Conservation (phyloP, 2,113 vertebrate genomes). For the Euleptes europaea region DNA sequence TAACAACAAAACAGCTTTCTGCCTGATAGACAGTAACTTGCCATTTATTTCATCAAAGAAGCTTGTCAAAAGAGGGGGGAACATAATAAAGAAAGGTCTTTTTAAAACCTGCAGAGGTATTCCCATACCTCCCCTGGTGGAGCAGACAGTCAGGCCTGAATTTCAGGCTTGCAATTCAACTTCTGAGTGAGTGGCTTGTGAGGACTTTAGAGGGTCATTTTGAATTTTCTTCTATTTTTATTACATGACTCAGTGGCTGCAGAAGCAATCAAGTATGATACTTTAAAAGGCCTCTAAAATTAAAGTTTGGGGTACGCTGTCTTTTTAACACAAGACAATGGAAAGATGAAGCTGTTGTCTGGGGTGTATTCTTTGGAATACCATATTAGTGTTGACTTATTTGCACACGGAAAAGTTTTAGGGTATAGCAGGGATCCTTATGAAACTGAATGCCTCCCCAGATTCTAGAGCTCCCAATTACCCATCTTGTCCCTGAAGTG, state of each 20-base stretch:
- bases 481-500: too few relatives aligned
- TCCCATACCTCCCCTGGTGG: background rate
- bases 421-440: too few relatives aligned
- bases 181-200: background rate
- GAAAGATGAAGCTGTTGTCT: background rate
- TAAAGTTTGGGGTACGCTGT: background rate
- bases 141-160: background rate
- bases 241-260: background rate
- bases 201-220: background rate
- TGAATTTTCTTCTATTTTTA: background rate
- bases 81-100: background rate
- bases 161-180: background rate
- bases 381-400: too few relatives aligned
- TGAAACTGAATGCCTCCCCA: too few relatives aligned
- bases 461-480: too few relatives aligned
- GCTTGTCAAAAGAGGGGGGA: background rate
- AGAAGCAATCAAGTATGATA: background rate
- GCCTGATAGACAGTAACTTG: slow-evolving; percentile 56
- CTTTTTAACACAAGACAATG: background rate
- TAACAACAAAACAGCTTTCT: slow-evolving; percentile 62
- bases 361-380: background rate
- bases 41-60: slow-evolving; percentile 68
- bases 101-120: background rate
- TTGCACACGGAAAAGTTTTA: background rate
- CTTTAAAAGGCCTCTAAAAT: background rate